Percentiles rank a stretch among this genome's conserved stretches.
These are phyloP conservation scores for Nipponia nippon DNA, from an alignment of 2,113 vertebrate genomes.

Conservation along the genomic window DNA sequence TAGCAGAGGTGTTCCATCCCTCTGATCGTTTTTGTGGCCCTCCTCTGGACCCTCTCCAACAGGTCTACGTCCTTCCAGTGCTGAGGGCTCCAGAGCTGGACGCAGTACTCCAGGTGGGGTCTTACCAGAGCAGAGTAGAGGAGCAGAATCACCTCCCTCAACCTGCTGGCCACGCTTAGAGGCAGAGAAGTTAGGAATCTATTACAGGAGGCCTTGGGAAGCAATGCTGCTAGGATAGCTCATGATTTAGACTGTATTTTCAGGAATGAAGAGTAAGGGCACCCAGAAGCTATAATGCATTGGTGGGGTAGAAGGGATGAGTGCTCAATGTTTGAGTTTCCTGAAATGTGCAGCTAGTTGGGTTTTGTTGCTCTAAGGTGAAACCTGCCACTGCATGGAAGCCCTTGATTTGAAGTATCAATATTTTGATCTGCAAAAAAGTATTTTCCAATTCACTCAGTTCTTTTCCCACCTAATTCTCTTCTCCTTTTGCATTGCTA, in stretches of 20 bases:
- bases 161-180: not conserved
- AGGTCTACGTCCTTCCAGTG: no score
- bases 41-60: not conserved
- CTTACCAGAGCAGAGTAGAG: not conserved
- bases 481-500: not conserved
- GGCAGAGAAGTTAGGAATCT: not conserved
- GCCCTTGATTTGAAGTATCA: not conserved
- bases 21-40: not conserved
- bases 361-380: not conserved
- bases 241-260: not conserved
- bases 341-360: not conserved
- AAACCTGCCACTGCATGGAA: not conserved
- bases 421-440: not conserved
- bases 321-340: not conserved
- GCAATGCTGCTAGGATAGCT: not conserved
- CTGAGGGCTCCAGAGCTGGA: not conserved
- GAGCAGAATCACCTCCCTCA: not conserved
- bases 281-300: not conserved
- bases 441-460: not conserved
- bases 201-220: not conserved
- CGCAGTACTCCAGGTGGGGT: accelerated
- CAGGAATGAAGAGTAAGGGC: not conserved
- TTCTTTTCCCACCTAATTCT: not conserved
- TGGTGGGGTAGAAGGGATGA: not conserved
- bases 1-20: not conserved